Conservation (phyloP, 2,888 invertebrate species). For the Anoncus sp. region DNA sequence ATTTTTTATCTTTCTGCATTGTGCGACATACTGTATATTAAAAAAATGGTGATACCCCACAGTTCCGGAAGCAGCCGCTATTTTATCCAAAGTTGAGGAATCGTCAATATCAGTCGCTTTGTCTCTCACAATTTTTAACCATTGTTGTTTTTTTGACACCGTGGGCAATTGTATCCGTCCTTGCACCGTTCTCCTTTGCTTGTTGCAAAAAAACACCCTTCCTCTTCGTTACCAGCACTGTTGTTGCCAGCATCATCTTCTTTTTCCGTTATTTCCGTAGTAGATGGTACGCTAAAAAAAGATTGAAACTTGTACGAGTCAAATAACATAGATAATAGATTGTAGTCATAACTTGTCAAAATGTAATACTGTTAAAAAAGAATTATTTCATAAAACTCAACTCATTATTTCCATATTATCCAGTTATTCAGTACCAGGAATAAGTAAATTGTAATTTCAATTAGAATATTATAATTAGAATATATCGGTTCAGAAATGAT, state of each 20-base stretch:
- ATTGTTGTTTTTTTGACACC: constrained; percentile 21
- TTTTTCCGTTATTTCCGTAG: constrained; percentile 17
- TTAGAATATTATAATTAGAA: too few relatives aligned
- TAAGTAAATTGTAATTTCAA: too few relatives aligned
- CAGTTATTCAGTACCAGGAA: too few relatives aligned
- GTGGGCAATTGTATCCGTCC: constrained; percentile 27
- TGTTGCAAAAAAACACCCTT: constrained; percentile 43
- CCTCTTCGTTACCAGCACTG: constrained; percentile 10
- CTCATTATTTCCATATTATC: too few relatives aligned
- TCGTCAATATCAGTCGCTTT: constrained; percentile 44
- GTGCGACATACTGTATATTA: constrained; percentile 41
- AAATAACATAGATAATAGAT: background rate
- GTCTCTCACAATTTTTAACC: constrained; percentile 28
- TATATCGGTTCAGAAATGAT: too few relatives aligned
- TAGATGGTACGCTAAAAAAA: constrained; percentile 12
- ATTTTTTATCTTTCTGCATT: constrained; percentile 65
- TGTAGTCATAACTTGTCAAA: too few relatives aligned
- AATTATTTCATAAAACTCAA: too few relatives aligned
- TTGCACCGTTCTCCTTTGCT: constrained; percentile 34
- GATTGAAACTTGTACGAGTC: background rate
- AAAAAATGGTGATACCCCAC: constrained; percentile 39
- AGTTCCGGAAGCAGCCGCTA: constrained; percentile 39
- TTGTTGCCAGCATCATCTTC: constrained; percentile 2
- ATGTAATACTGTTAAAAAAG: too few relatives aligned
- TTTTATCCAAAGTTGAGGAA: constrained; percentile 42